Evolutionary conservation across 2,888 invertebrate species (phyloP).

Genomic region (Dimorphilus gyrociliatus): DNA sequence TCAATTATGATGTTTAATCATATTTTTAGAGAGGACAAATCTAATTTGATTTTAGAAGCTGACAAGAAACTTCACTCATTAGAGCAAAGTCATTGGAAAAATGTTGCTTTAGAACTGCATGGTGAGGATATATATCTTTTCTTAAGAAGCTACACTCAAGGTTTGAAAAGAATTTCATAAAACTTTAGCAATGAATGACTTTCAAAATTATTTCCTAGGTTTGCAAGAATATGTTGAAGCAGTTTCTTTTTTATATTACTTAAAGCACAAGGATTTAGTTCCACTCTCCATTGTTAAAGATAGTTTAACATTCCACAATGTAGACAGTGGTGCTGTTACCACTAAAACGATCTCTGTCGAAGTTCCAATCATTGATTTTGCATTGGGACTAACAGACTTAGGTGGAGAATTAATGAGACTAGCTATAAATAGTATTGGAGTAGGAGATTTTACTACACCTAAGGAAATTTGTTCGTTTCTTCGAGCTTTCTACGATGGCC

Average conservation of each 20-base stretch:
- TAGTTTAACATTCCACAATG: no score
- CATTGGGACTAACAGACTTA: conserved; percentile 67
- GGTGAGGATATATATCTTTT: conserved; percentile 55
- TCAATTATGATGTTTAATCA: conserved; percentile 4
- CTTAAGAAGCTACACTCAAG: conserved; percentile 48
- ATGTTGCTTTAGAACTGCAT: conserved; percentile 57
- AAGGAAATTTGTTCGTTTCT: conserved; percentile 49
- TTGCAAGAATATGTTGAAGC: conserved; percentile 74
- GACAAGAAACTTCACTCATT: conserved; percentile 50
- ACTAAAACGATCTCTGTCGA: conserved; percentile 12
- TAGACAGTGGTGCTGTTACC: no score
- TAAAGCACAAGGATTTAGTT: conserved; percentile 47
- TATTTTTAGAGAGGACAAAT: conserved; percentile 41
- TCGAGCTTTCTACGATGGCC: conserved; percentile 41
- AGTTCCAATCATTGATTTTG: conserved; percentile 41
- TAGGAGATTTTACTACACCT: conserved; percentile 49
- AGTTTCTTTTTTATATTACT: conserved; percentile 54
- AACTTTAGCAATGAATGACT: no score
- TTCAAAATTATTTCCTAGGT: no score
- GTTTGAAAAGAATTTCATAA: no score
- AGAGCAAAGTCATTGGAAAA: conserved; percentile 45
- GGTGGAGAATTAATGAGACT: conserved; percentile 79
- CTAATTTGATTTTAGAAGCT: conserved; percentile 46
- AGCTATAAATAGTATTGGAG: conserved; percentile 63
- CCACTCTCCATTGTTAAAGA: no score